Base-by-base conservation (phyloP, 1,140 invertebrate species). In the Solenopsis fugax region DNA sequence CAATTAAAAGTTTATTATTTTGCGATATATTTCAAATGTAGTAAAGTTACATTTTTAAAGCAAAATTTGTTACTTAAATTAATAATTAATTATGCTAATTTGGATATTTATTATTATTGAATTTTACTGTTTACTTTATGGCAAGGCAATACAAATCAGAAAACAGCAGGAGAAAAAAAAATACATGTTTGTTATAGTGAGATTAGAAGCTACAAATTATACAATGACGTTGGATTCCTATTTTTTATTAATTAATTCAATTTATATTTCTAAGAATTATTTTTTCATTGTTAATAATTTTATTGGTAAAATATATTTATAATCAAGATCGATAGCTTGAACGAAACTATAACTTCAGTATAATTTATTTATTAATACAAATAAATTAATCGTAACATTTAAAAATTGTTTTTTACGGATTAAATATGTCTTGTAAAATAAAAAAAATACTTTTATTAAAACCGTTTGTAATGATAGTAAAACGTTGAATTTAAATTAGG, bases 261-360 rank as follows among this genome's bases (percentile, higher is more conserved):
- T 6, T 29, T 72, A n/a, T 48, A 34, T 56, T 50, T 24, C 52
- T 13, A n/a, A 4, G 9, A 16, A n/a, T 21, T 9, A 21, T 18
- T 62, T 73, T 58, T 5, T 7, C 41, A 52, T 56, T n/a, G 4
- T 58, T 58, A 37, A 12, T 41, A 65, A 65, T 50, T 71, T 78
- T 54, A 41, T 52, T 52, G 16, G 4, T 56, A 56, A 56, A n/a
- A n/a, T 52, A 72, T 54, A n/a, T 72, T 13, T 24, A 29, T 41
- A 41, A 50, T 71, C 1, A 67, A 54, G 1, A 56, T 54, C 56
- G 24, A 18, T n/a, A 41, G 48, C 4, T n/a, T 48, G 13, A 52
- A 5, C 4, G 7, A 41, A 41, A 7, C 7, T 41, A 56, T 18
- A 21, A 12, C 41, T 24, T n/a, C 60, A n/a, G 45, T 12, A 67